A percentile compares a stretch with the other conserved stretches of the same genome.
These are phyloP conservation scores for Amphimallon solstitiale DNA, from an alignment of 2,888 invertebrate genomes.

Conservation along the genomic window DNA sequence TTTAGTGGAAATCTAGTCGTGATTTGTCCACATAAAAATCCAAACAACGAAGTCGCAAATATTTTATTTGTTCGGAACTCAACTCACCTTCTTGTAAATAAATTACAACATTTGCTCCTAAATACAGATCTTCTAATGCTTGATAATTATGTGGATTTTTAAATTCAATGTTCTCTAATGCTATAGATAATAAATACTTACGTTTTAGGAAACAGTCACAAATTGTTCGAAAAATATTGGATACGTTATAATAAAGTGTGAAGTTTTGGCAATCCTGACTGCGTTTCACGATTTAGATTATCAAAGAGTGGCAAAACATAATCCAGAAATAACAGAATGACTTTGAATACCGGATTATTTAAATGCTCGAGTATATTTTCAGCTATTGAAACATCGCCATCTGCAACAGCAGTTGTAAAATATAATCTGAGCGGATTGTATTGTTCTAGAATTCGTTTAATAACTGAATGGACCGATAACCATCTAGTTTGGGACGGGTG, in stretches of 20 bases:
- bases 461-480: too few species aligned
- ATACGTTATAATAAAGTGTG: slow-evolving; percentile 26
- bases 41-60: slow-evolving; percentile 7
- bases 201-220: slow-evolving; percentile 24
- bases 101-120: slow-evolving; percentile 15
- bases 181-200: slow-evolving; percentile 15
- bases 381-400: neutral
- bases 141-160: slow-evolving; percentile 12
- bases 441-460: too few species aligned
- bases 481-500: too few species aligned
- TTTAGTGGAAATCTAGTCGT: neutral
- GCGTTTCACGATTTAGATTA: slow-evolving; percentile 33
- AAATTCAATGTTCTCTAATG: slow-evolving; percentile 12
- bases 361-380: slow-evolving; percentile 17
- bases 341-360: slow-evolving; percentile 15
- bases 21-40: slow-evolving; percentile 11
- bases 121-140: slow-evolving; percentile 17
- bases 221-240: slow-evolving; percentile 15
- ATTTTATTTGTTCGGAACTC: neutral
- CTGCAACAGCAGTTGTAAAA: too few species aligned
- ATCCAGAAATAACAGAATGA: slow-evolving; percentile 27
- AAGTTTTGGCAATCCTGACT: slow-evolving; percentile 25
- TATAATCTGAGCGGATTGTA: too few species aligned
- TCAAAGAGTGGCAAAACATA: slow-evolving; percentile 5
- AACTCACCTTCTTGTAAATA: neutral